Evolutionary conservation across 2,797 vertebrate species (phyloP), one percentile per base, ranked within the genome.

Genomic region (Rhadinocentrus ornatus): DNA sequence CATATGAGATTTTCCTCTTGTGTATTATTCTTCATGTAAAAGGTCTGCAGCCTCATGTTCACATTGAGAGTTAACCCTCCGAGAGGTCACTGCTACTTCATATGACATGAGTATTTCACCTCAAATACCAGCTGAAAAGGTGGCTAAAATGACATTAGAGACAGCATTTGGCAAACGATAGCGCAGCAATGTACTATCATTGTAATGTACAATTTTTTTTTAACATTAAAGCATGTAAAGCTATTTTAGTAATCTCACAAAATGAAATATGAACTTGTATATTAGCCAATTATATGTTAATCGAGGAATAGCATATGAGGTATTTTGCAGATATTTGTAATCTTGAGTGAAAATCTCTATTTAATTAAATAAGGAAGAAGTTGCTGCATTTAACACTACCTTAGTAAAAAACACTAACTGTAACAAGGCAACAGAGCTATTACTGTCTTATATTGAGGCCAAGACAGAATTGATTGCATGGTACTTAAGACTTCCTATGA

Each of bases 401-500:
- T 11, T 59, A 10, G 13, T 46, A 59, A 26, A 52, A 4, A 37
- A 6, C 3, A 18, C 11, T 27, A 13, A 13, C 27, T 37, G 8
- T 8, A 55, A 52, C 41, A 59, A 34, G 26, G 16, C 32, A 48
- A 58, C 22, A 24, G 16, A 71, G 48, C 24, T 32, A 41, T 41
- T 56, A 67, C 62, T 65, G 56, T 60, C 60, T 71, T 39, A 31
- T 68, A 27, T 50, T 69, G 41, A 39, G 53, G 46, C 52, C 37
- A 63, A 31, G 18, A 29, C 44, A 67, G 27, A 64, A 57, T 26
- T 63, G 54, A 58, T 71, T 60, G 24, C 11, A 39, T 20, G 31
- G 31, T 55, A 24, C 58, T 58, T 15, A 62, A 46, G 27, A 55
- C 27, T 48, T 55, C 27, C 50, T 60, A 1, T 20, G 37, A 48